These are phyloP conservation scores for Agriopis leucophaearia DNA, from an alignment of 2,888 invertebrate species.

Conservation along the genomic window DNA sequence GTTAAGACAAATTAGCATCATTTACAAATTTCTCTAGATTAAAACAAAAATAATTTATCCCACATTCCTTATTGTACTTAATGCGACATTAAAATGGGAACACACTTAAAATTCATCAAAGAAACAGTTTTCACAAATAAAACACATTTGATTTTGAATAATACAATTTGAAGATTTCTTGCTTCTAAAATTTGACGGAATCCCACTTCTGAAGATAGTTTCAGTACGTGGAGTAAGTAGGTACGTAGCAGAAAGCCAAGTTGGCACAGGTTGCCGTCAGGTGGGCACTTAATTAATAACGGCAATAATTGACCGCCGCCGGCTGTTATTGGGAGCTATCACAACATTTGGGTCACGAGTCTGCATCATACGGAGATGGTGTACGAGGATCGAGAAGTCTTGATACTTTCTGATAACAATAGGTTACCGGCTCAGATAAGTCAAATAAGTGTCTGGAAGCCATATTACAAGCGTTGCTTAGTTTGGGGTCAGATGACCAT, in stretches of 20 bases:
- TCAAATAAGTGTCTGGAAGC: no score
- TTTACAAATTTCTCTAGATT: no score
- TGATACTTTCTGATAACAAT: slow-evolving; percentile 54
- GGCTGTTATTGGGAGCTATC: slow-evolving; percentile 83
- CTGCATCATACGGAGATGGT: slow-evolving; percentile 59
- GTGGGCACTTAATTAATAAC: slow-evolving; percentile 70
- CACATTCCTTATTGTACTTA: no score
- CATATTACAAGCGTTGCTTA: no score
- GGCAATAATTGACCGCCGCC: slow-evolving; percentile 78
- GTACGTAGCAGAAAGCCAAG: slow-evolving; percentile 7
- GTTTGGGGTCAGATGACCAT: no score
- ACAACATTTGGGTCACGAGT: slow-evolving; percentile 83
- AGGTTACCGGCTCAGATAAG: no score
- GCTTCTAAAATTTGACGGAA: neutral
- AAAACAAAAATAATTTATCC: no score
- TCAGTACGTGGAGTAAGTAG: slow-evolving; percentile 57
- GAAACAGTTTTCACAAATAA: no score
- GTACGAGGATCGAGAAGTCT: slow-evolving; percentile 42
- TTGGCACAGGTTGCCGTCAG: slow-evolving; percentile 28
- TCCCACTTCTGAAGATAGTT: neutral
- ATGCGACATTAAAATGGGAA: no score
- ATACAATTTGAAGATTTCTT: neutral
- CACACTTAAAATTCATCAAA: no score
- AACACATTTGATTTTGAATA: no score
- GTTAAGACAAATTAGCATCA: no score